Evolutionary conservation across 2,113 vertebrate species (phyloP), one percentile per base, ranked within the genome.

Genomic region (Aplodontia rufa): DNA sequence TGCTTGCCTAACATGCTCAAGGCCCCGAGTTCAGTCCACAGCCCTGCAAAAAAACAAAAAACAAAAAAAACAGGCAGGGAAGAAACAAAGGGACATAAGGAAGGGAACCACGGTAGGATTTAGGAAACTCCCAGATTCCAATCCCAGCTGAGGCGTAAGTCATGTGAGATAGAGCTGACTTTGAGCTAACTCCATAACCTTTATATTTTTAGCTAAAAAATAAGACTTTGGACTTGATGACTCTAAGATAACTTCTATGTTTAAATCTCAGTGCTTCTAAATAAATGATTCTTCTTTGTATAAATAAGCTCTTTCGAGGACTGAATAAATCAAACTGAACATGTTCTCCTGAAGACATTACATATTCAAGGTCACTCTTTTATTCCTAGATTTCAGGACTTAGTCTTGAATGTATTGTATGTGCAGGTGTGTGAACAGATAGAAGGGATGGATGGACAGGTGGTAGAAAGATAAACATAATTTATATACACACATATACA

Each of bases 241-340:
- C 32, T 87, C n/a, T 60, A 76, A 84, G 17, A 75, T 71, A 2
- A 93, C 49, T 68, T 68, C 10, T 58, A 37, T 74, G 22, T 89
- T 40, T 84, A 45, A 94, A 94, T 60, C 75, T 82, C 40, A 66
- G 26, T 55, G 6, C 35, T 84, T 84, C 80, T 80, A 91, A 81
- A n/a, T 76, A 76, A 71, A n/a, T 72, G 26, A 24, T 45, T 93
- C 3, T 19, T 51, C 35, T 74, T 82, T 37, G 16, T 91, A 47
- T 35, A 86, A 71, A 58, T 87, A 91, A 93, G 37, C 16, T 64
- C n/a, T 45, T 81, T 40, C 45, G 37, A 9, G 35, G 28, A 64
- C 26, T 62, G 32, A 49, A 66, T 35, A 76, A 87, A 16, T 20
- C 51, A 91, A 64, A 76, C 6, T 53, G 47, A 78, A 26, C 24